These are phyloP conservation scores for Acleris holmiana DNA, from an alignment of 2,888 invertebrate species.

Conservation along the genomic window DNA sequence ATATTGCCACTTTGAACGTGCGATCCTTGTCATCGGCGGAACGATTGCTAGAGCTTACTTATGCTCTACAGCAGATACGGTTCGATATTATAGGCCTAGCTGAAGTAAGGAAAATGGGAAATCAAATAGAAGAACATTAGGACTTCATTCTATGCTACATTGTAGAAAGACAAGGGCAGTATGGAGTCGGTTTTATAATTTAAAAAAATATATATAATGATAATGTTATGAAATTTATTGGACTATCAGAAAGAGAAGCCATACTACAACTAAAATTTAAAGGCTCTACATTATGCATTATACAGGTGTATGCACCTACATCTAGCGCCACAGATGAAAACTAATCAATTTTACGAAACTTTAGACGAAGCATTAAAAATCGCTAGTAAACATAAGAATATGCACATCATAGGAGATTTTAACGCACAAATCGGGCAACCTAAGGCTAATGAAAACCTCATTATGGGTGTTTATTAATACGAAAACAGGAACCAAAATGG, in stretches of 20 bases:
- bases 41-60: not conserved
- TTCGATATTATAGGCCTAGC: not conserved
- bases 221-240: not conserved
- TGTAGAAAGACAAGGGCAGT: not conserved
- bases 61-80: not conserved
- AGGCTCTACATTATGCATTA: not conserved
- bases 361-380: not conserved
- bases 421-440: constrained; percentile 29
- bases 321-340: not conserved
- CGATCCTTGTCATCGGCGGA: too few relatives aligned
- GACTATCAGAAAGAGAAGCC: not conserved
- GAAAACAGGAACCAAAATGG: constrained; percentile 36
- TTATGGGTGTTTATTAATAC: constrained; percentile 16
- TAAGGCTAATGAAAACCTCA: constrained; percentile 23
- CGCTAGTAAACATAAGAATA: constrained; percentile 6
- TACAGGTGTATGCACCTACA: constrained; percentile 14
- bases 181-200: constrained; percentile 10
- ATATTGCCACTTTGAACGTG: too few relatives aligned
- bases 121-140: constrained; percentile 3
- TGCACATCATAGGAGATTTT: constrained; percentile 35
- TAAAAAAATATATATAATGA: not conserved
- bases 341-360: constrained; percentile 2
- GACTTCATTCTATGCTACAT: constrained; percentile 4
- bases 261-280: not conserved
- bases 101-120: constrained; percentile 1